Base-by-base conservation (phyloP, 2,113 vertebrate genomes). In the Xyrauchen texanus region DNA sequence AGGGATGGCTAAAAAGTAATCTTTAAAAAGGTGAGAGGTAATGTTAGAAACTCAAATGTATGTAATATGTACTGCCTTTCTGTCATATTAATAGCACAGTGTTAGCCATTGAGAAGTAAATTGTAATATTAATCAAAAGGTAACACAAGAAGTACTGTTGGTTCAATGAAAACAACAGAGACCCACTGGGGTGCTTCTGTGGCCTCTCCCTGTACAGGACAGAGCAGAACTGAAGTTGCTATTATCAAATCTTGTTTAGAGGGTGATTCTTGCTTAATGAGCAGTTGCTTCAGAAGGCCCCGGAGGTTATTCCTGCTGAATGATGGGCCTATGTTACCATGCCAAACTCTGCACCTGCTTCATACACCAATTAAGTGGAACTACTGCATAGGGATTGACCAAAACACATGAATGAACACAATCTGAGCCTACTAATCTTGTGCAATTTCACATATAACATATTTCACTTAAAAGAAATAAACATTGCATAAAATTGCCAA, bases 311-410 rank as follows among this genome's bases (percentile, higher is more conserved):
- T 7, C 34, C 63, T 64, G 68, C 51, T 66, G 78, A 79, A 68
- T 83, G 66, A 76, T 53, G 42, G 44, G 52, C n/a, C n/a, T n/a
- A n/a, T 66, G 57, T 63, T 74, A 55, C 55, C n/a, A 34, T 60
- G 51, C 49, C 68, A 46, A 53, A 11, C 12, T 70, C 51, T 44
- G 67, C 15, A 46, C 76, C 70, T 60, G 47, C 12, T 9, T 58
- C 15, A 69, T 21, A 42, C n/a, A 55, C 42, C 46, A 15, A n/a
- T 63, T 75, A 63, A 51, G 15, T 44, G 61, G 9, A 61, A 44
- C 12, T 69, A 53, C 4, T 55, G 8, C 8, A 53, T 6, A 49
- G 13, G 55, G 5, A 58, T n/a, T 7, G 6, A n/a, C 5, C 55
- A 58, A 58, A 6, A n/a, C 55, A n/a, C 53, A 13, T n/a, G 13